These are phyloP conservation scores for Sciaenops ocellatus DNA, from an alignment of 2,797 vertebrate species.

Conservation along the genomic window DNA sequence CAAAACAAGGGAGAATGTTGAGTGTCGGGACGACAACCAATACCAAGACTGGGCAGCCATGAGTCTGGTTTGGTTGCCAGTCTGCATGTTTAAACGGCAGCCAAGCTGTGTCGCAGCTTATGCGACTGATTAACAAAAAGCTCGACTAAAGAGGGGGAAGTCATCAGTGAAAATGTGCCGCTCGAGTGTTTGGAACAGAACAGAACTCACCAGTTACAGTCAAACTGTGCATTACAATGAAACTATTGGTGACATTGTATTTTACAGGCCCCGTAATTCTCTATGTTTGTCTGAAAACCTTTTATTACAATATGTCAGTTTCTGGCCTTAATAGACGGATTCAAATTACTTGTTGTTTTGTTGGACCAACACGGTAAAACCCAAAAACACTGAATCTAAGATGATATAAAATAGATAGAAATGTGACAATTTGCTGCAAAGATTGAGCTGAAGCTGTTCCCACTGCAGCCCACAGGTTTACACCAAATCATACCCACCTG, in stretches of 20 bases:
- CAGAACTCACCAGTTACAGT: no score
- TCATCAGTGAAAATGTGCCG: conserved; percentile 14
- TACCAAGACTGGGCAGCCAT: background rate
- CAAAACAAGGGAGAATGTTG: conserved; percentile 13
- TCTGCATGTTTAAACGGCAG: background rate
- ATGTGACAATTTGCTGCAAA: no score
- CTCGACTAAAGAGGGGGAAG: conserved; percentile 7
- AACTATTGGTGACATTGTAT: background rate
- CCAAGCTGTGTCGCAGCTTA: conserved; percentile 18
- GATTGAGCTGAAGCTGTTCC: no score
- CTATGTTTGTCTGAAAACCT: background rate
- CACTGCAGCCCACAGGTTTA: no score
- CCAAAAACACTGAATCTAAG: no score
- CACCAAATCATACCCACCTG: no score
- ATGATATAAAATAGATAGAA: no score
- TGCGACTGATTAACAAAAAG: conserved; percentile 11
- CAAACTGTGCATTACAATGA: background rate
- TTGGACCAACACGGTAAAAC: no score
- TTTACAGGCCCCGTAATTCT: background rate
- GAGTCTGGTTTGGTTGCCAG: background rate
- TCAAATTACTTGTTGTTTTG: no score
- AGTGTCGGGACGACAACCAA: conserved; percentile 8
- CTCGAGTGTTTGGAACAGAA: conserved; percentile 12
- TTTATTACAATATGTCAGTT: no score
- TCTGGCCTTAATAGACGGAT: no score